Evolutionary conservation across 2,888 invertebrate genomes (phyloP), one percentile per base, ranked within the genome.

Genomic region (Synanthedon myopaeformis): DNA sequence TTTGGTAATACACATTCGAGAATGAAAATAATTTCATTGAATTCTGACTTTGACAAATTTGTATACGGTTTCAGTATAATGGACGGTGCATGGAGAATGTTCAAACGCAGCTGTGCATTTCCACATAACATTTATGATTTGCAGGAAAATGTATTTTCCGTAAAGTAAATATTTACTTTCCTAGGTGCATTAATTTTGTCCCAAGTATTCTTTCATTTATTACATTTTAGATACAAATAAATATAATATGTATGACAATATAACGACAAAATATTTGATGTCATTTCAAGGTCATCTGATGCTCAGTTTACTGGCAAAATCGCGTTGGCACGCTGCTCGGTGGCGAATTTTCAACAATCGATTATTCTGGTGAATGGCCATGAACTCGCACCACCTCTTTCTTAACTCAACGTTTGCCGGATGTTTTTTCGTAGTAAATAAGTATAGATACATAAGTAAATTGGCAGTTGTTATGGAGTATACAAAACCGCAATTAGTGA

Each of bases 361-460:
- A 84, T 85, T 82, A 77, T 81, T 79, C 69, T 67, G 66, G 61
- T 78, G 35, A 35, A 10, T 35, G 82, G 74, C 80, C 82, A 70
- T 84, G 82, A 82, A 84, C 82, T 72, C 76, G 57, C 66, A 64
- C 68, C 65, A 66, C 67, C 69, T 73, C 72, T 71, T 64, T 55
- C 61, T 59, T 61, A 4, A 13, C 12, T 57, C 53, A 58, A 57
- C 57, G 56, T 45, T 45, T 61, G 66, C 65, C 66, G 65, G 66
- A 74, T 76, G 74, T 67, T 60, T 64, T 62, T 66, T 57, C 53
- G 57, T 65, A 60, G 59, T 63, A 66, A 65, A 65, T 66, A 68
- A 70, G 68, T 70, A 67, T 58, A 53, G 54, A 50, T 54, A 55
- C 52, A 51, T 35, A 28, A 49, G 51, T 45, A n/a, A 45, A 45